A percentile compares a stretch with the other conserved stretches of the same genome.
phyloP scores from a whole-genome alignment of 2,113 vertebrate genomes.

The Indri indri region DNA sequence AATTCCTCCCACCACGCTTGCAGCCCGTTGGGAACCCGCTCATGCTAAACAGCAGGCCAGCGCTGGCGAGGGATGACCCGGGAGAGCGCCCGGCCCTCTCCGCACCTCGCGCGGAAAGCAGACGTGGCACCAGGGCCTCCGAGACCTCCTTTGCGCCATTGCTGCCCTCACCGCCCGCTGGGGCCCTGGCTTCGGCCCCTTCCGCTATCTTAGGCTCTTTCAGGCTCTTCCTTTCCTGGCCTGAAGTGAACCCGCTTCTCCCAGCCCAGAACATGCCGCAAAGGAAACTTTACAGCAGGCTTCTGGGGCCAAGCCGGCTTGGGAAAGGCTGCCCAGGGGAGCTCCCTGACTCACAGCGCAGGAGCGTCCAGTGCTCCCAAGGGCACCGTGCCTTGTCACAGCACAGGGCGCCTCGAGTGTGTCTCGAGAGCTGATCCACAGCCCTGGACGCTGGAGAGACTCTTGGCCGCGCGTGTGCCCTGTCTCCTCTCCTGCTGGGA shows the following conservation, averaged over 20 bases:
- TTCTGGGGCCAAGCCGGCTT: background rate
- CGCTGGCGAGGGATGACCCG: fast-evolving
- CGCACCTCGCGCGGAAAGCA: fast-evolving
- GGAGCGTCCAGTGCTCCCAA: background rate
- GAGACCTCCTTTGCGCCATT: fast-evolving
- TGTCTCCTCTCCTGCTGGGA: background rate
- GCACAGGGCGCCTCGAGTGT: no score
- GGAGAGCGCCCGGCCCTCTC: fast-evolving
- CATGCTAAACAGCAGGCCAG: fast-evolving
- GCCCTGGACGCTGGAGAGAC: no score
- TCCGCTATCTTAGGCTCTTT: no score
- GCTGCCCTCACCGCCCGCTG: fast-evolving
- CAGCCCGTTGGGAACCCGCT: background rate
- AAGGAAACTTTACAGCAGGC: background rate
- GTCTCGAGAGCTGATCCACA: fast-evolving
- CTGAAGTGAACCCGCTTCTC: background rate
- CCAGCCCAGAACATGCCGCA: background rate
- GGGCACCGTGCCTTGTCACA: no score
- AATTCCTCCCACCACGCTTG: fast-evolving
- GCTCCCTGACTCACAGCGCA: fast-evolving
- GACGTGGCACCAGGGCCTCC: background rate
- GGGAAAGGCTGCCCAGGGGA: fast-evolving
- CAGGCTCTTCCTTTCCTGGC: background rate
- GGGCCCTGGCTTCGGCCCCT: background rate
- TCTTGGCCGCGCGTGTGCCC: no score